A percentile compares a stretch with the other conserved stretches of the same genome.
Evolutionary conservation across 2,888 invertebrate genomes (phyloP).

Genomic region (Polyploca ridens): DNA sequence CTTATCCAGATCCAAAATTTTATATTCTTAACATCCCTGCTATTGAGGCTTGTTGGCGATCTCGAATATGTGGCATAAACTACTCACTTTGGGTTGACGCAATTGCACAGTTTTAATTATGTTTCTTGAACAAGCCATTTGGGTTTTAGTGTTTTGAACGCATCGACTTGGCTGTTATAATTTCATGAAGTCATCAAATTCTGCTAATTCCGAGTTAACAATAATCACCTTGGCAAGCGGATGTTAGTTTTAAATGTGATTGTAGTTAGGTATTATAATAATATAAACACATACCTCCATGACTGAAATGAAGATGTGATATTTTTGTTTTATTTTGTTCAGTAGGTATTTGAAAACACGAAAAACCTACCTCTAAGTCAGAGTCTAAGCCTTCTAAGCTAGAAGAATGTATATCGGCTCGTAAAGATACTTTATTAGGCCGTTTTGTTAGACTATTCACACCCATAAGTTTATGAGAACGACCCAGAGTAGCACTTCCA

Average conservation of each 20-base stretch:
- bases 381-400: conserved; percentile 85
- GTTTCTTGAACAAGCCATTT: conserved; percentile 43
- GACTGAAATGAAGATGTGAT: neutral
- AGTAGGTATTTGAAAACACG: conserved; percentile 12
- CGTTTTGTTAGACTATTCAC: conserved; percentile 68
- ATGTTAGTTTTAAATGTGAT: conserved; percentile 19
- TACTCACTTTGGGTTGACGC: conserved; percentile 42
- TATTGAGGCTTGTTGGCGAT: conserved; percentile 37
- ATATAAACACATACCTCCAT: neutral
- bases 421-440: conserved; percentile 63
- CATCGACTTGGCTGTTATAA: conserved; percentile 31
- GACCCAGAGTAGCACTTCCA: conserved; percentile 61
- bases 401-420: conserved; percentile 62
- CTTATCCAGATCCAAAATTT: too few species aligned
- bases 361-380: conserved; percentile 82
- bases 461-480: conserved; percentile 77
- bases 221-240: conserved; percentile 30
- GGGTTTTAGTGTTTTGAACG: conserved; percentile 43
- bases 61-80: conserved; percentile 29
- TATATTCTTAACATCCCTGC: neutral
- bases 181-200: conserved; percentile 35
- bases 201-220: conserved; percentile 28
- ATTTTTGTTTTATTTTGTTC: neutral
- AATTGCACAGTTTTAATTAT: conserved; percentile 42
- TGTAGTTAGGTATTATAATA: conserved; percentile 14